Base-by-base conservation (phyloP, 2,888 invertebrate species). In the Dermolepida albohirtum region DNA sequence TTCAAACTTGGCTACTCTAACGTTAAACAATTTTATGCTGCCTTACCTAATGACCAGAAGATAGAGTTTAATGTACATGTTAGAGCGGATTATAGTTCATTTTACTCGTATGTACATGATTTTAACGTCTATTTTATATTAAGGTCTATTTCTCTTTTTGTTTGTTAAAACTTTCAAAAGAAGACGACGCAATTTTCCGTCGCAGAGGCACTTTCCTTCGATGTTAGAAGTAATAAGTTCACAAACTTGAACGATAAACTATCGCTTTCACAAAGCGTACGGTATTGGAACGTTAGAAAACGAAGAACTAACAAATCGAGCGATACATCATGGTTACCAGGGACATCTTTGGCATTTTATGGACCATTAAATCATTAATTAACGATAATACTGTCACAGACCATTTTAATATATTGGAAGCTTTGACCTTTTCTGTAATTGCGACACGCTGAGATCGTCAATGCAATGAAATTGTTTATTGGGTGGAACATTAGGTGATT, bases 311-410 rank as follows among this genome's bases (percentile, higher is more conserved):
- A 64, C 43, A 57, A 57, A 66, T 49, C 66, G 39, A 43, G 57
- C 40, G 22, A 66, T 66, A 55, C 47, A 66, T 66, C 57, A 66
- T 47, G 55, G 66, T 29, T 44, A 57, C 50, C 34, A 47, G 49
- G 57, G 55, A 66, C 66, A 66, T 66, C 55, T 55, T 55, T 57
- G 55, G 66, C 49, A 66, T 66, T 66, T 66, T 66, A 66, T 57
- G 40, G 55, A 44, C 55, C 66, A 66, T 66, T 66, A 66, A 66
- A 66, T 66, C 57, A 66, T 66, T 66, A 66, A 66, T 66, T 66
- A 66, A 66, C 66, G 66, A 66, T 57, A 66, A 57, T 49, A 66
- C 55, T 66, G 66, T 66, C 66, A 47, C 57, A 41, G 66, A 54
- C 43, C 44, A 66, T 66, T 66, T 57, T 55, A 66, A 66, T 66